Conservation (phyloP, 2,888 invertebrate species). For the Archaeoteleia sp. region DNA sequence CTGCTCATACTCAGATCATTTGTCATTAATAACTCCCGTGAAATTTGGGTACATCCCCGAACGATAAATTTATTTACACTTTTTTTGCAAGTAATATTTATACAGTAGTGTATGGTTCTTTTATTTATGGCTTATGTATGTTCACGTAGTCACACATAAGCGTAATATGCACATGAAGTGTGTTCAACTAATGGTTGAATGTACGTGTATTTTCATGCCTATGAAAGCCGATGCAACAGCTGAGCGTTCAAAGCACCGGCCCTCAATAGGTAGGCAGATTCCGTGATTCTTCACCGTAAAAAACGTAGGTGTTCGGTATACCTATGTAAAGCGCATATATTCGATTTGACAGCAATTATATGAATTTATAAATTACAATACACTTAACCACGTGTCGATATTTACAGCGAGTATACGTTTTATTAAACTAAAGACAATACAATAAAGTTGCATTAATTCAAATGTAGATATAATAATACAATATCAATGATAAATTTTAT, state of each 20-base stretch:
- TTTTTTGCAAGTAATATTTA: background rate
- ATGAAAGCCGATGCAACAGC: slow-evolving; percentile 40
- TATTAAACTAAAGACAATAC: too few species aligned
- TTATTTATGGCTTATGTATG: background rate
- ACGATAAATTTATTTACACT: too few species aligned
- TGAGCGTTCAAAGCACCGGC: slow-evolving; percentile 42
- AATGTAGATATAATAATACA: too few species aligned
- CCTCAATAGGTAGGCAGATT: slow-evolving; percentile 29
- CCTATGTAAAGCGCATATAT: background rate
- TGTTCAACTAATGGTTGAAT: slow-evolving; percentile 10
- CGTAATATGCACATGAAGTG: slow-evolving; percentile 5
- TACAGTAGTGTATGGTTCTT: background rate
- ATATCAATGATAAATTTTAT: too few species aligned
- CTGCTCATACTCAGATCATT: too few species aligned
- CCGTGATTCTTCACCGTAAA: slow-evolving; percentile 19
- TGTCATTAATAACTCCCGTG: too few species aligned
- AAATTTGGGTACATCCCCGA: too few species aligned
- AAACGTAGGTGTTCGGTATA: slow-evolving; percentile 1
- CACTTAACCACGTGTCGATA: too few species aligned
- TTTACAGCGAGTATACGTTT: too few species aligned
- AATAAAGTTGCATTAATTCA: too few species aligned
- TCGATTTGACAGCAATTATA: slow-evolving; percentile 9
- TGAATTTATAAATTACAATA: background rate
- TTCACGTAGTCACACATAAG: slow-evolving; percentile 7
- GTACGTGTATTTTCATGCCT: slow-evolving; percentile 17